Evolutionary conservation across 2,888 invertebrate genomes (phyloP), one percentile per base, ranked within the genome.

Genomic region (Tachina lurida): DNA sequence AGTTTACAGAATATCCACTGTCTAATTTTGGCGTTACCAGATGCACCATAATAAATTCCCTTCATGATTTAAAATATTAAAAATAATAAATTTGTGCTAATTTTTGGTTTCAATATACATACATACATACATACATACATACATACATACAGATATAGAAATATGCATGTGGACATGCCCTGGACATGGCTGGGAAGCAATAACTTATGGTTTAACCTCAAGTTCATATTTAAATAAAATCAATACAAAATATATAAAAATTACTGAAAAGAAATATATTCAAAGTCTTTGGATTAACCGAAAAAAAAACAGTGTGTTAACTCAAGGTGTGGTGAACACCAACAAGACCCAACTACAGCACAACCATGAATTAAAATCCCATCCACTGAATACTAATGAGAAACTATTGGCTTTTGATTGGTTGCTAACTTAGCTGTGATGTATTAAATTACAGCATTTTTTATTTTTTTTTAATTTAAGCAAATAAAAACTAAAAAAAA

Each of bases 341-440:
- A 65, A 4, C 62, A 65, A 39, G 15, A 56, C 31, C 7, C 39
- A 67, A 60, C 22, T 12, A 68, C 60, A 74, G 10, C 74, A 49
- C 74, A 79, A 56, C 84, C 84, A 70, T 84, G 84, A 79, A 63
- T 70, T 60, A 39, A 67, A 12, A 71, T 41, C 2, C 39, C 71
- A 75, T 75, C 47, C 17, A 47, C 52, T 63, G 79, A 84, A 84
- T 84, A 76, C 47, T 75, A 84, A 80, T 84, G 15, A 75, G 58
- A 43, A 79, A 60, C 43, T 71, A 76, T 84, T 79, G 65, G 52
- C 49, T 65, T 43, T 52, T 68, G 45, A 15, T 60, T 19, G 22
- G 31, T 54, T 62, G 22, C 19, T 73, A 56, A 56, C 73, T 80
- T 58, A 58, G 47, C 62, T 47, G 31, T 31, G 13, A 68, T 49